Conservation (phyloP, 2,888 invertebrate genomes). For the Microplitis deprimator region DNA sequence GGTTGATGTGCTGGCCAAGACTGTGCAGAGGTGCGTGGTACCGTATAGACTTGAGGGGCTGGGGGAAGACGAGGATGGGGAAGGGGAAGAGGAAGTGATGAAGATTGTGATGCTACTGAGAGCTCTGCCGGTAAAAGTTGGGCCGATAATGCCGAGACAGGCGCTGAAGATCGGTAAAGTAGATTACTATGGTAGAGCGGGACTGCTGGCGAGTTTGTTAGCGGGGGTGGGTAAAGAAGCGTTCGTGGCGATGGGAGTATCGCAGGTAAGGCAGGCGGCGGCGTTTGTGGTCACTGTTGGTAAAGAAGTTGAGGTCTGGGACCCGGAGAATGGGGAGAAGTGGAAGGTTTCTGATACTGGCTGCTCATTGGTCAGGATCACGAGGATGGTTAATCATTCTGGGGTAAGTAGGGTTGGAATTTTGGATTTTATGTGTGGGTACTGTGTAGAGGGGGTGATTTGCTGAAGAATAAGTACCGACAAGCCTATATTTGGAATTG, state of each 20-base stretch:
- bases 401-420: conserved; percentile 57
- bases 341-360: conserved; percentile 63
- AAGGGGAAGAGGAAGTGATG: conserved; percentile 62
- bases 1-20: conserved; percentile 58
- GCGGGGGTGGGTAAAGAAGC: conserved; percentile 62
- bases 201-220: conserved; percentile 61
- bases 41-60: conserved; percentile 63
- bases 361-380: conserved; percentile 63
- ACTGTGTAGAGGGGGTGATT: too few relatives aligned
- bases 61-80: conserved; percentile 58
- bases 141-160: conserved; percentile 65
- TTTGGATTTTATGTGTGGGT: neutral
- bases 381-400: conserved; percentile 64
- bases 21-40: conserved; percentile 64
- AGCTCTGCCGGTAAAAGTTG: conserved; percentile 62
- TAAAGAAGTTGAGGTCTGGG: conserved; percentile 60
- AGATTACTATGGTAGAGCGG: conserved; percentile 68
- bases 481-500: neutral
- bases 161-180: conserved; percentile 66
- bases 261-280: conserved; percentile 65
- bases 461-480: too few relatives aligned
- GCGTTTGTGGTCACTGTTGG: conserved; percentile 63
- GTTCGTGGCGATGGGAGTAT: conserved; percentile 65
- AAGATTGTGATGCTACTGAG: conserved; percentile 62
- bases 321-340: conserved; percentile 65